Conservation (phyloP, 2,113 vertebrate genomes). For the Marmota monax region DNA sequence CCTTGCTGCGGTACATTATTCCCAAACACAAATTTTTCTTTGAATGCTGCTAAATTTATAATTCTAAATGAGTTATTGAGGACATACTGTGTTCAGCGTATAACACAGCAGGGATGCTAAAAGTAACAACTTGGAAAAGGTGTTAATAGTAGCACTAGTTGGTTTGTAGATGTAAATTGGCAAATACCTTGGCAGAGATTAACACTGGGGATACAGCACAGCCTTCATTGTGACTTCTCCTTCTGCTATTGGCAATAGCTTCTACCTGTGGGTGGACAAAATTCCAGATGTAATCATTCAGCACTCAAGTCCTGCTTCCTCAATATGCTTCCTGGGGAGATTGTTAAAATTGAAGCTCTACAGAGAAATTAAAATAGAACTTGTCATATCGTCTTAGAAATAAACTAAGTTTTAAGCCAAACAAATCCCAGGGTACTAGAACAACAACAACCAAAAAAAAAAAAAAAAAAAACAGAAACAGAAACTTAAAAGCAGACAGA, state of each 20-base stretch:
- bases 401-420: constrained; percentile 57
- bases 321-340: constrained; percentile 42
- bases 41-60: constrained; percentile 68
- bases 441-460: constrained; percentile 57
- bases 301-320: constrained; percentile 11
- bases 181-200: constrained; percentile 63
- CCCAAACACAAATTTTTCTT: constrained; percentile 76
- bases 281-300: constrained; percentile 76
- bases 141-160: constrained; percentile 75
- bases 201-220: neutral
- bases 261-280: constrained; percentile 73
- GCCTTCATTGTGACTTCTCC: constrained; percentile 58
- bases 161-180: constrained; percentile 71
- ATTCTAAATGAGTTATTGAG: constrained; percentile 76
- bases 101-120: constrained; percentile 78
- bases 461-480: constrained; percentile 41
- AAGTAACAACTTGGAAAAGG: constrained; percentile 78
- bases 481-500: constrained; percentile 51
- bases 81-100: constrained; percentile 64
- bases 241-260: constrained; percentile 57
- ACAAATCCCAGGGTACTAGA: neutral
- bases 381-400: constrained; percentile 71
- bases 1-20: neutral
- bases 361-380: constrained; percentile 80
- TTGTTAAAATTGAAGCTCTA: constrained; percentile 65